phyloP scores from a whole-genome alignment of 1,140 invertebrate species.

The Diabrotica virgifera region DNA sequence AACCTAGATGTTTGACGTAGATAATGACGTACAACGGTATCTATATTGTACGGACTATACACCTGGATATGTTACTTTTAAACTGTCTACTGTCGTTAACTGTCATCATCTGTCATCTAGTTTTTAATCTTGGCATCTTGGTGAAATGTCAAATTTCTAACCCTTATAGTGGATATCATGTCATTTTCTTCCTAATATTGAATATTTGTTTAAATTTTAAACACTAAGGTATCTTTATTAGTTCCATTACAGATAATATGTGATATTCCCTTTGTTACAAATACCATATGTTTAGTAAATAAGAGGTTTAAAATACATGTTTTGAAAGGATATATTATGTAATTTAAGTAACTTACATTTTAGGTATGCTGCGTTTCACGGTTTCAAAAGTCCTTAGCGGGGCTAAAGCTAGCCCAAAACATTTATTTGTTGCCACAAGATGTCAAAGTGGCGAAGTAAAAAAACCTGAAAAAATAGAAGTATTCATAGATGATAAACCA shows the following conservation, averaged over 20 bases:
- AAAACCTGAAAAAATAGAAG: slow-evolving; percentile 83
- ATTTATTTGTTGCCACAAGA: slow-evolving; percentile 31
- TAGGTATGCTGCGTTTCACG: slow-evolving; percentile 42
- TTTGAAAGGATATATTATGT: slow-evolving; percentile 6
- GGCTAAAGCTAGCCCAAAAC: slow-evolving; percentile 39
- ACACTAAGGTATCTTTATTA: background rate
- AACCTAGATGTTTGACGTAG: too few species aligned
- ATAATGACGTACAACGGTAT: too few species aligned
- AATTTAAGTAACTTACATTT: slow-evolving; percentile 3
- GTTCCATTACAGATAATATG: background rate
- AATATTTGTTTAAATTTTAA: background rate
- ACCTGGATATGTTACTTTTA: too few species aligned
- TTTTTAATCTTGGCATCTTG: background rate
- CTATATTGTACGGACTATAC: too few species aligned
- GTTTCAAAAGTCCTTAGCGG: slow-evolving; percentile 39
- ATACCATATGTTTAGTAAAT: background rate
- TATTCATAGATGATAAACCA: slow-evolving; percentile 96
- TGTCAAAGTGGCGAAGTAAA: slow-evolving; percentile 40
- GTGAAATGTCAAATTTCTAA: background rate
- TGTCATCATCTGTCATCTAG: background rate
- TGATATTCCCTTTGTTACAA: background rate
- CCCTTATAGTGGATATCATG: background rate
- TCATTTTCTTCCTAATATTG: background rate
- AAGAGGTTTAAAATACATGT: background rate
- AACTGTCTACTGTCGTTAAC: too few species aligned